Conservation (phyloP, 2,888 invertebrate genomes). For the Cantharis nigra region DNA sequence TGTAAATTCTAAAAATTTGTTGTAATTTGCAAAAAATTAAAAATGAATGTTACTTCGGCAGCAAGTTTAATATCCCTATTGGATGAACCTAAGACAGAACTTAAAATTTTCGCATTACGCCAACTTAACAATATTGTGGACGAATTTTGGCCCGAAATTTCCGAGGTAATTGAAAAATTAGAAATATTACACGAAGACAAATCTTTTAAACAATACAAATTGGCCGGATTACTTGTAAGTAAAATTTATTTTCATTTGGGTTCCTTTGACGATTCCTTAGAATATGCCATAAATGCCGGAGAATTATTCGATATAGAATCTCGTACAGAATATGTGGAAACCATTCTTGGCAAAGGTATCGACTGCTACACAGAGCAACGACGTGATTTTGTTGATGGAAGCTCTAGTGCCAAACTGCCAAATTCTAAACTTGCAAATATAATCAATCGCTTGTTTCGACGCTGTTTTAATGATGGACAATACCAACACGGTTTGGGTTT, state of each 20-base stretch:
- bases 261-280: slow-evolving; percentile 93
- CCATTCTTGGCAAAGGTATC: slow-evolving; percentile 93
- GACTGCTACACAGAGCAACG: slow-evolving; percentile 93
- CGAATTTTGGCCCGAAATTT: slow-evolving; percentile 98
- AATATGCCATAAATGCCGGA: slow-evolving; percentile 94
- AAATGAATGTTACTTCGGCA: slow-evolving; percentile 35
- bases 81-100: slow-evolving; percentile 91
- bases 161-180: slow-evolving; percentile 96
- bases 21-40: no score
- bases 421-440: slow-evolving; percentile 78
- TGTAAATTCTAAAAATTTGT: no score
- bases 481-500: slow-evolving; percentile 95
- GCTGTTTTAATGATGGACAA: slow-evolving; percentile 93
- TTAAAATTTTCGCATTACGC: slow-evolving; percentile 91
- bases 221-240: slow-evolving; percentile 96
- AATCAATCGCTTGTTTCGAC: slow-evolving; percentile 96
- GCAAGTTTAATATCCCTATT: slow-evolving; percentile 95
- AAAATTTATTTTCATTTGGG: slow-evolving; percentile 98
- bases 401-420: no score
- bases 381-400: slow-evolving; percentile 59
- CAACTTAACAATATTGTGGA: slow-evolving; percentile 93
- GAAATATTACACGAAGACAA: slow-evolving; percentile 96
- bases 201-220: slow-evolving; percentile 82
- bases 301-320: slow-evolving; percentile 94
- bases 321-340: slow-evolving; percentile 94